Evolutionary conservation across 2,888 invertebrate genomes (phyloP), one percentile per base, ranked within the genome.

Genomic region (Drosophila mimica): DNA sequence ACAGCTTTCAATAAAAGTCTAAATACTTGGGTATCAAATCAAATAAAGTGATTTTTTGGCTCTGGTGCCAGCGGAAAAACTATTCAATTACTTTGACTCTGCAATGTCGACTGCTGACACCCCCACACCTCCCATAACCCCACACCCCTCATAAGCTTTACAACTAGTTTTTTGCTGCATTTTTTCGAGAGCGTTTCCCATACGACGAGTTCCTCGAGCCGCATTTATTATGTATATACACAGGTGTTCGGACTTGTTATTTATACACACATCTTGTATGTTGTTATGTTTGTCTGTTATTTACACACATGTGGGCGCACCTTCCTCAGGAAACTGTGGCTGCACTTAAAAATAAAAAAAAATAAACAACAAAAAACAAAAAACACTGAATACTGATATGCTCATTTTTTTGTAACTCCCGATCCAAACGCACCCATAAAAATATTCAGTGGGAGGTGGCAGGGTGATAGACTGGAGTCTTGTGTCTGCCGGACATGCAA

Each of bases 271-370:
- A 56, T n/a, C 8, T 7, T 43, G 48, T 34, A 36, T n/a, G 66
- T 46, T 33, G 1, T 28, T 25, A 30, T 57, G 60, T 38, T 46
- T 46, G 46, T 4, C 8, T 25, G 46, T 46, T 15, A 15, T 46
- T 46, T 46, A 25, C 15, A 46, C 46, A 46, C 46, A 48, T 63
- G 85, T 83, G 83, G 83, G 86, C 83, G 70, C 86, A 80, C 86
- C 83, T 86, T 83, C 57, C 25, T 31, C n/a, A 34, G 43, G 48
- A 57, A 57, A 59, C 43, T 66, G 36, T 60, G 60, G 43, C 43
- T 65, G 58, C 58, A 64, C 58, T 65, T 56, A 54, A 48, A 52
- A 52, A 31, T 30, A 52, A 52, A 31, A 36, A 20, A 0, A 51
- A 34, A n/a, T 53, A 15, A 28, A 3, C 6, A 17, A 36, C 7